Conservation (phyloP, 2,888 invertebrate genomes). For the Calameuta pallipes region DNA sequence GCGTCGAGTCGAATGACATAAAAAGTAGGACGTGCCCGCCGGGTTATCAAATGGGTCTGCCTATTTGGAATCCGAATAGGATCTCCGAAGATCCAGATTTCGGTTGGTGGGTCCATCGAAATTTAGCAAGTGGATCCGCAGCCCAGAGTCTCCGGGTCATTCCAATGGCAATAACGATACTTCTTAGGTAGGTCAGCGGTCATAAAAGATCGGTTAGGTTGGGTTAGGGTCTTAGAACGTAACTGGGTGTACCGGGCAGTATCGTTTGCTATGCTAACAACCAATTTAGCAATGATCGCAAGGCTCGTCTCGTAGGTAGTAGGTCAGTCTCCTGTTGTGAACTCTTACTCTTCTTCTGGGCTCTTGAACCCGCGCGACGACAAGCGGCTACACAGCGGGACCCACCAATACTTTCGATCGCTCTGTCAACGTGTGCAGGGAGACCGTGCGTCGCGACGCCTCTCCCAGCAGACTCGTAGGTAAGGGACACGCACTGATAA, state of each 20-base stretch:
- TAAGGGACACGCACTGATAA: neutral
- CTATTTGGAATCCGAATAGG: neutral
- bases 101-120: neutral
- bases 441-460: neutral
- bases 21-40: slow-evolving; percentile 2
- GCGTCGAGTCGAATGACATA: neutral
- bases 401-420: neutral
- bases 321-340: neutral
- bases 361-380: neutral
- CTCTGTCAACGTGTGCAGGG: neutral
- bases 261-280: neutral
- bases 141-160: neutral
- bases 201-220: neutral
- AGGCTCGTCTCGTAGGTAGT: neutral
- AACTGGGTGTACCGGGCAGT: neutral
- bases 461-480: neutral
- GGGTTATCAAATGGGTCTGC: neutral
- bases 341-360: neutral
- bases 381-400: neutral
- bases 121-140: neutral
- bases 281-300: neutral
- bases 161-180: neutral
- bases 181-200: neutral
- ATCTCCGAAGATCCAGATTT: neutral
- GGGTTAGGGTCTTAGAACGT: neutral